Percentiles rank a stretch among this genome's conserved stretches.
Conservation (phyloP, 2,888 invertebrate genomes). For the Ophion ventricosus region DNA sequence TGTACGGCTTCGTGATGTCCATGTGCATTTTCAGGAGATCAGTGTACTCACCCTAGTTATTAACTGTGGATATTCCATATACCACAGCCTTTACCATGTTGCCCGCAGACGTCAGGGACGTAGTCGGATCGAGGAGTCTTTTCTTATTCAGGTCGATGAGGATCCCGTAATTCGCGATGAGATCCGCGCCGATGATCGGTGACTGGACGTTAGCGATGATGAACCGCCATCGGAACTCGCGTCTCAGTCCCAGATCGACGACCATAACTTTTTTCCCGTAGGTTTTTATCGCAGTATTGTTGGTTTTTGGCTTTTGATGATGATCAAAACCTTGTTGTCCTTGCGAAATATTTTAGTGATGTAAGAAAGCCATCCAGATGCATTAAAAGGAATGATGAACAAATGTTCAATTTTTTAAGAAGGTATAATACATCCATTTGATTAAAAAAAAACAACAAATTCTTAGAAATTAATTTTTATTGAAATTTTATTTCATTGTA, state of each 20-base stretch:
- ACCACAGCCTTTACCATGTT: not conserved
- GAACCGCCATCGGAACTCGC: conserved; percentile 34
- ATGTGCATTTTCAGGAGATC: not conserved
- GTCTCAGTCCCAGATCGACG: not conserved
- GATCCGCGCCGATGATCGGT: conserved; percentile 47
- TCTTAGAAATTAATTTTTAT: too few species aligned
- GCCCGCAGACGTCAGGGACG: not conserved
- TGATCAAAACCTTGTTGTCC: too few species aligned
- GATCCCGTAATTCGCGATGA: not conserved
- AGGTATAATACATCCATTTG: too few species aligned
- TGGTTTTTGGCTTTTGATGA: too few species aligned
- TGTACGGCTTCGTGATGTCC: not conserved
- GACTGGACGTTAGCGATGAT: conserved; percentile 37
- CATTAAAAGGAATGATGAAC: too few species aligned
- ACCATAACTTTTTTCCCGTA: not conserved
- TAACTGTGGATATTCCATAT: not conserved
- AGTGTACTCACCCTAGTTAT: not conserved
- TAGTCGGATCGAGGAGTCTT: not conserved
- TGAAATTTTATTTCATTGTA: too few species aligned
- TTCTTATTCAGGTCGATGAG: not conserved
- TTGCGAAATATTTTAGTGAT: too few species aligned
- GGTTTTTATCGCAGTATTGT: not conserved
- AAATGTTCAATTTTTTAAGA: too few species aligned
- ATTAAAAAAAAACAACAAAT: too few species aligned
- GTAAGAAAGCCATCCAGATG: too few species aligned